These are phyloP conservation scores for Neostethus bicornis DNA, from an alignment of 2,797 vertebrate genomes.

Conservation along the genomic window DNA sequence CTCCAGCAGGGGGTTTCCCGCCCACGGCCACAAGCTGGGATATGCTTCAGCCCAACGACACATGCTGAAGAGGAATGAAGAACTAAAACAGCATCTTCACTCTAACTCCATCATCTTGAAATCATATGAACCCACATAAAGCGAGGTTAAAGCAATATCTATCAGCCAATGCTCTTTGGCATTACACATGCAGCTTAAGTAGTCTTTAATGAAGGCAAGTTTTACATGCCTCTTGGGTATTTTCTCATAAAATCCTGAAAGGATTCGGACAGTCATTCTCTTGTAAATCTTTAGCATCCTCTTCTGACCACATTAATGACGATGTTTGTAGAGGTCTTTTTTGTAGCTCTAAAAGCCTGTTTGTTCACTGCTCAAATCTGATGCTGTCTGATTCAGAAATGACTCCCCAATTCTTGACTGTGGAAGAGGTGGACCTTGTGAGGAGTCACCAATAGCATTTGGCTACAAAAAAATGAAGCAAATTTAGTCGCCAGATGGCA, in stretches of 20 bases:
- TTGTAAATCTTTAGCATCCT: slow-evolving; percentile 56
- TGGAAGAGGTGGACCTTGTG: too few relatives aligned
- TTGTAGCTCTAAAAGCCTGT: slow-evolving; percentile 17
- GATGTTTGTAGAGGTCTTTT: slow-evolving; percentile 17
- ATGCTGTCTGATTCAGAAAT: too few relatives aligned
- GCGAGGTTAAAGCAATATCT: slow-evolving; percentile 46
- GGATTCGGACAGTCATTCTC: slow-evolving; percentile 48
- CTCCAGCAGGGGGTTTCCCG: slow-evolving; percentile 30
- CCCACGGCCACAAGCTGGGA: slow-evolving; percentile 25
- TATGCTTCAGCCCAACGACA: slow-evolving; percentile 2
- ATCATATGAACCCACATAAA: slow-evolving; percentile 44
- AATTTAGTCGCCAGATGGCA: too few relatives aligned
- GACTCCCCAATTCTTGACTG: too few relatives aligned
- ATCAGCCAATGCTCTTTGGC: slow-evolving; percentile 51
- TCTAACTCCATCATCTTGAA: slow-evolving; percentile 26
- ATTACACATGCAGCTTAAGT: slow-evolving; percentile 66
- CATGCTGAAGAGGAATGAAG: slow-evolving; percentile 2
- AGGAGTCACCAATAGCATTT: too few relatives aligned
- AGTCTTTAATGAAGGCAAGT: slow-evolving; percentile 70
- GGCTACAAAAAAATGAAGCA: too few relatives aligned
- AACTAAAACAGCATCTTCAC: slow-evolving; percentile 13
- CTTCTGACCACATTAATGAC: slow-evolving; percentile 43
- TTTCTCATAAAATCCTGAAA: slow-evolving; percentile 64
- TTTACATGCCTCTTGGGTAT: slow-evolving; percentile 62
- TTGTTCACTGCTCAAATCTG: too few relatives aligned